phyloP scores from a whole-genome alignment of 2,797 vertebrate genomes.

The Sebastes minor region DNA sequence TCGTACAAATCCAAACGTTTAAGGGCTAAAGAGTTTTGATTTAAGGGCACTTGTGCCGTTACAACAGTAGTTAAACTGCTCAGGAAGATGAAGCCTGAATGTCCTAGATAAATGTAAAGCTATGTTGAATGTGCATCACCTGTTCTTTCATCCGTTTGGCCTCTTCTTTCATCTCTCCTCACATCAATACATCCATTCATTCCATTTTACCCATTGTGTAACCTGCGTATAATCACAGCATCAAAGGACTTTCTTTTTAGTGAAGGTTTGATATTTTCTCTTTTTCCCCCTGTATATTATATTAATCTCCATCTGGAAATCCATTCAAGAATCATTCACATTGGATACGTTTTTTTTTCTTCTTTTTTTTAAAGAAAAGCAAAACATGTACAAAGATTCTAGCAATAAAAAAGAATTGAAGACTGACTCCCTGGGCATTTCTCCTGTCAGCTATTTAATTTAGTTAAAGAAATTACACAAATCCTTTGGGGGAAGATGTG shows the following conservation, averaged over 20 bases:
- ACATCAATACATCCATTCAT: slow-evolving; percentile 69
- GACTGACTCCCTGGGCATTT: slow-evolving; percentile 88
- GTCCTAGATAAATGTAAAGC: slow-evolving; percentile 60
- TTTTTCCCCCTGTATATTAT: slow-evolving; percentile 75
- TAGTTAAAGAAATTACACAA: slow-evolving; percentile 91
- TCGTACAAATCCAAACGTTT: background rate
- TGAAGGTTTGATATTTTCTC: slow-evolving; percentile 77
- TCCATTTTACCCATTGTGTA: slow-evolving; percentile 62
- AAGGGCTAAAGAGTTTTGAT: slow-evolving; percentile 11
- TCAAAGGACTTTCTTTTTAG: slow-evolving; percentile 77
- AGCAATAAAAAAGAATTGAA: slow-evolving; percentile 91
- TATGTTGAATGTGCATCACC: slow-evolving; percentile 52
- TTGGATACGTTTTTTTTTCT: slow-evolving; percentile 87
- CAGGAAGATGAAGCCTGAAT: slow-evolving; percentile 24
- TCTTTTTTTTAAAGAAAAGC: slow-evolving; percentile 72
- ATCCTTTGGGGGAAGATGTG: slow-evolving; percentile 84
- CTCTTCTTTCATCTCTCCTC: slow-evolving; percentile 66
- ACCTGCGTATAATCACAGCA: slow-evolving; percentile 63
- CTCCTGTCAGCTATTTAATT: slow-evolving; percentile 91
- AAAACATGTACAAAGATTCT: slow-evolving; percentile 84
- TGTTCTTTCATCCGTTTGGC: slow-evolving; percentile 62
- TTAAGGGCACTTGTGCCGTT: slow-evolving; percentile 11
- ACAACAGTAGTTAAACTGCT: slow-evolving; percentile 23
- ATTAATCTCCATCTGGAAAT: slow-evolving; percentile 87
- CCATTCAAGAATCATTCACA: slow-evolving; percentile 88